Conservation (phyloP, 2,113 vertebrate genomes). For the Quiscalus mexicanus region DNA sequence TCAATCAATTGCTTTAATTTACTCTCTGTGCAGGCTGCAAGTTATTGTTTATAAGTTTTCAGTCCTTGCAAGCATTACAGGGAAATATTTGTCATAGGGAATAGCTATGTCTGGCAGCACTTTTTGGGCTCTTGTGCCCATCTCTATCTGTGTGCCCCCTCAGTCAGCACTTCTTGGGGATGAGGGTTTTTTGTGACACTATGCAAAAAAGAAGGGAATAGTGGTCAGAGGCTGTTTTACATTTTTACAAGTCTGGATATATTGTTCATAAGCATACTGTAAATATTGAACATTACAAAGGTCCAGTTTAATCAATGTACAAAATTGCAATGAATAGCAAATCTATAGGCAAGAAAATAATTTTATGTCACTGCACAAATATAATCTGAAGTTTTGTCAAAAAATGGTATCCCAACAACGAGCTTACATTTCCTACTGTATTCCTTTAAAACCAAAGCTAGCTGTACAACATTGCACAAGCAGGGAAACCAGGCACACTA, state of each 20-base stretch:
- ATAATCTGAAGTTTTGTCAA: background rate
- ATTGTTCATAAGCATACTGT: background rate
- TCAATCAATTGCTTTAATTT: conserved; percentile 32
- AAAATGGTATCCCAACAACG: background rate
- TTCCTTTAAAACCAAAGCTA: background rate
- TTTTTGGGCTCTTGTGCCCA: background rate
- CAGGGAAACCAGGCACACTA: background rate
- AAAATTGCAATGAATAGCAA: background rate
- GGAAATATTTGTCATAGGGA: background rate
- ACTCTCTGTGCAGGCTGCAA: background rate
- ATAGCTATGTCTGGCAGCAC: background rate
- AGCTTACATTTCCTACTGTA: background rate
- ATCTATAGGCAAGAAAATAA: background rate
- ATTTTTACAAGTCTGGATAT: background rate
- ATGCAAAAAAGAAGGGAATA: background rate
- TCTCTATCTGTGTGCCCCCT: background rate
- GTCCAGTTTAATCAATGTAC: background rate
- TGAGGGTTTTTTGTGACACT: background rate
- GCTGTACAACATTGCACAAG: background rate
- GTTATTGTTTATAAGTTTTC: background rate
- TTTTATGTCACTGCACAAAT: background rate
- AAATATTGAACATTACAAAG: background rate
- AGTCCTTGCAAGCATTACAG: background rate
- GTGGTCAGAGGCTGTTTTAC: background rate
- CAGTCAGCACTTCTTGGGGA: background rate